Base-by-base conservation (phyloP, 2,888 invertebrate species). In the Flexamia atlantica region DNA sequence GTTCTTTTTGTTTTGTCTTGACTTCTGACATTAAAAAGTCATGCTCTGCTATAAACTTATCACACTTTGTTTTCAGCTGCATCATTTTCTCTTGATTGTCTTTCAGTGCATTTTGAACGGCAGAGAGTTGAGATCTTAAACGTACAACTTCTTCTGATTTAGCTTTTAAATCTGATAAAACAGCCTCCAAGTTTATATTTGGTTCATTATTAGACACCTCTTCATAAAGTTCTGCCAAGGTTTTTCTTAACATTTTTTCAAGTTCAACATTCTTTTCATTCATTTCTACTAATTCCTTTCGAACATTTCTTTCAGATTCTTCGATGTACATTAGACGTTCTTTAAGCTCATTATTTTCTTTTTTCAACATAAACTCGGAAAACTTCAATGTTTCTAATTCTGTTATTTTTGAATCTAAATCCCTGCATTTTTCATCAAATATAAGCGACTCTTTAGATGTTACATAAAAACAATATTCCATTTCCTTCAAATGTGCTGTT, bases 1-100 rank as follows among this genome's bases (percentile, higher is more conserved):
- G 28, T 64, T 86, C 85, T 25, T 79, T 53, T 30, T 84, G 40
- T 46, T 76, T 76, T 2, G 28, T n/a, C 12, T 76, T 50, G 2
- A 76, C 4, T 76, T 76, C 76, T 5, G 76, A 46, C 28, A 23
- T 50, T 23, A 76, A 12, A 50, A 50, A 76, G 20, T 76, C 32
- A 12, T 76, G 50, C 28, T 76, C 23, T n/a, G 76, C 46, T 23
- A 50, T 50, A 50, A 76, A 50, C 17, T 76, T 25, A 30, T 76
- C 76, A 28, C 42, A 76, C 17, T 50, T 5, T 12, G 46, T 4
- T 46, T 76, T 42, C 40, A 76, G 23, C 9, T 76, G 46, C 40
- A 28, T 25, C 25, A 30, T 50, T 50, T 32, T 46, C 14, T 42
- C 25, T 76, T 76, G 40, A 50, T 30, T 23, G 20, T 76, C 76